These are phyloP conservation scores for Hylaeus anthracinus DNA, from an alignment of 1,140 invertebrate species.

Conservation along the genomic window DNA sequence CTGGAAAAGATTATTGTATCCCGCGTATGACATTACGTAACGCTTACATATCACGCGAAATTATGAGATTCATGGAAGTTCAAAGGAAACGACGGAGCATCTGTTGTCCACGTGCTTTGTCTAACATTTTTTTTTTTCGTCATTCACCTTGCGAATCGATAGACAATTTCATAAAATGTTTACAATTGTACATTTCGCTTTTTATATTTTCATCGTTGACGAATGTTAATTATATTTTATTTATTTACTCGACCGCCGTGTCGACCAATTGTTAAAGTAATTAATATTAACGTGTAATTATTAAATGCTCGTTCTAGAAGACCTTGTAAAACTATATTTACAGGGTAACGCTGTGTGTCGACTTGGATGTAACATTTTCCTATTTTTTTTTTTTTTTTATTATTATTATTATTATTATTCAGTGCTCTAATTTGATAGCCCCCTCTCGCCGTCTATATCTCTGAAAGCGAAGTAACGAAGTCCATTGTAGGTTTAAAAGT, in stretches of 20 bases:
- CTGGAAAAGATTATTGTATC: not conserved
- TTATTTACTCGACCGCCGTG: not conserved
- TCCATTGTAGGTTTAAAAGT: not conserved
- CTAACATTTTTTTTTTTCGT: not conserved
- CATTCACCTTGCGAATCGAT: conserved; percentile 7
- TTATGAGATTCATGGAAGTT: conserved; percentile 1
- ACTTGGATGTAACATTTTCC: not conserved
- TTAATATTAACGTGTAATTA: conserved; percentile 2
- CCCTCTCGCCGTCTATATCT: not conserved
- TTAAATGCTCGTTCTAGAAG: not conserved
- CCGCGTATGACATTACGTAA: not conserved
- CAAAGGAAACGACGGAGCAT: not conserved
- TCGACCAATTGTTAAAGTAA: not conserved
- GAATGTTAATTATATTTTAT: not conserved
- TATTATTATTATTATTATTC: conserved; percentile 12
- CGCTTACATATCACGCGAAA: conserved; percentile 17
- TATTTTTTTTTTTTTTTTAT: conserved; percentile 13
- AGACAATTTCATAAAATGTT: not conserved
- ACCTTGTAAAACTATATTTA: conserved; percentile 17
- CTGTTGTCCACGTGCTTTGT: not conserved
- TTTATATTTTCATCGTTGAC: not conserved
- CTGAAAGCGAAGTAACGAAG: conserved; percentile 10
- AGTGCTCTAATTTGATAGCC: conserved; percentile 15
- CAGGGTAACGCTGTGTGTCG: conserved; percentile 7
- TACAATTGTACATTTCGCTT: not conserved